Evolutionary conservation across 2,888 invertebrate genomes (phyloP), one percentile per base, ranked within the genome.

Genomic region (Tyria jacobaeae): DNA sequence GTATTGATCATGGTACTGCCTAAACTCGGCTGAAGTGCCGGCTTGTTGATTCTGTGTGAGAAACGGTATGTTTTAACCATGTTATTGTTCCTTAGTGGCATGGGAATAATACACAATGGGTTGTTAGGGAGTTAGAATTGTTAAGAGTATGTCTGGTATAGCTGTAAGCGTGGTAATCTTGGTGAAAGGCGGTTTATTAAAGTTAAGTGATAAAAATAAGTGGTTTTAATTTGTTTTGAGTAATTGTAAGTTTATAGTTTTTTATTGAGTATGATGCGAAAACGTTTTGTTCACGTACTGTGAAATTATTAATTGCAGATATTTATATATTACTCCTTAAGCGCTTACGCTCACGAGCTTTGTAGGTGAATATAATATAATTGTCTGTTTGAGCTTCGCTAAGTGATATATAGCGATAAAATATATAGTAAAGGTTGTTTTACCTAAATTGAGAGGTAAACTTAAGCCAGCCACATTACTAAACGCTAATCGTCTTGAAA

Each of bases 1-100:
- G 86, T 95, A 95, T 75, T 91, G 95, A 47, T 95, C 94, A 77
- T 95, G 91, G 82, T 94, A 95, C 68, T 94, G 90, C 67, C 94
- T 85, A 76, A 91, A 92, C 80, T 94, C 94, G n/a, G 87, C 83
- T 41, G 94, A 93, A 49, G 94, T 90, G 57, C 94, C 92, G 49
- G 94, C 89, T 82, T 95, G 94, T 70, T 92, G 92, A 74, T 94
- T 94, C 92, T 95, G 94, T 50, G 79, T 76, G 76, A 73, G 78
- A 76, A 76, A 78, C 39, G 53, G 64, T 72, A 44, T 62, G 59
- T 60, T 63, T 70, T 73, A 80, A 76, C 62, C 71, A 78, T 78
- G 74, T 78, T 78, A 80, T 80, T 79, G 80, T 79, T 74, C 62
- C 72, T 65, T 71, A 72, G 63, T 76, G 71, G 66, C 75, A 72